Conservation (phyloP, 2,888 invertebrate species). For the Syritta pipiens region DNA sequence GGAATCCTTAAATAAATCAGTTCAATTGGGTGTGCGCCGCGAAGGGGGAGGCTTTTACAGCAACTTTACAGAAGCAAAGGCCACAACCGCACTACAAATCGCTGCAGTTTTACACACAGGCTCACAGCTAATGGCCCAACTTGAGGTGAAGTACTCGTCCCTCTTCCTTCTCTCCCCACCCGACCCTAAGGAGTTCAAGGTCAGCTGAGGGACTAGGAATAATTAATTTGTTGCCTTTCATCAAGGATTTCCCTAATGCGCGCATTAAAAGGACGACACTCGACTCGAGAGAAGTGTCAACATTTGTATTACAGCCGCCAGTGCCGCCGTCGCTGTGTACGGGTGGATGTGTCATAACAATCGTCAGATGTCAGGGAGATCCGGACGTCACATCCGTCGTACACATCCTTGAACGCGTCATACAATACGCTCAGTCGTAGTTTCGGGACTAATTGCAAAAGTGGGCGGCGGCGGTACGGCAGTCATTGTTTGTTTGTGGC, state of each 20-base stretch:
- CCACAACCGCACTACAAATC: slow-evolving; percentile 16
- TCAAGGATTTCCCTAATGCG: background rate
- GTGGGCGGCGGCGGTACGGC: background rate
- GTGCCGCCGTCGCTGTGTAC: background rate
- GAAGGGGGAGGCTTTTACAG: background rate
- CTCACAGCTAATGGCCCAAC: slow-evolving; percentile 8
- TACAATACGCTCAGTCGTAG: slow-evolving; percentile 36
- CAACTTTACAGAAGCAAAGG: background rate
- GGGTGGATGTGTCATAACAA: background rate
- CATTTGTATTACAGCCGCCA: background rate
- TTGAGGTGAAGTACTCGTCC: slow-evolving; percentile 9
- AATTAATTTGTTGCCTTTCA: slow-evolving; percentile 1
- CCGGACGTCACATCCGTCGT: background rate
- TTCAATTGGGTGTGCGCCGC: slow-evolving; percentile 27
- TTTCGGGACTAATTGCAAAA: slow-evolving; percentile 35
- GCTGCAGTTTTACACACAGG: slow-evolving; percentile 13
- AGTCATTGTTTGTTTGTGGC: slow-evolving; percentile 11
- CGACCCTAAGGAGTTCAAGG: slow-evolving; percentile 17
- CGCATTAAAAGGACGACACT: background rate
- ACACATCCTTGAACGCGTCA: slow-evolving; percentile 15
- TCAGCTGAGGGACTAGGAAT: background rate
- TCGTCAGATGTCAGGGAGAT: background rate
- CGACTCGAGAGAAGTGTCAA: slow-evolving; percentile 17
- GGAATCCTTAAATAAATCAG: slow-evolving; percentile 61
- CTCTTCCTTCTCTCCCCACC: background rate